phyloP scores from a whole-genome alignment of 2,113 vertebrate species.

The Dasyprocta punctata region DNA sequence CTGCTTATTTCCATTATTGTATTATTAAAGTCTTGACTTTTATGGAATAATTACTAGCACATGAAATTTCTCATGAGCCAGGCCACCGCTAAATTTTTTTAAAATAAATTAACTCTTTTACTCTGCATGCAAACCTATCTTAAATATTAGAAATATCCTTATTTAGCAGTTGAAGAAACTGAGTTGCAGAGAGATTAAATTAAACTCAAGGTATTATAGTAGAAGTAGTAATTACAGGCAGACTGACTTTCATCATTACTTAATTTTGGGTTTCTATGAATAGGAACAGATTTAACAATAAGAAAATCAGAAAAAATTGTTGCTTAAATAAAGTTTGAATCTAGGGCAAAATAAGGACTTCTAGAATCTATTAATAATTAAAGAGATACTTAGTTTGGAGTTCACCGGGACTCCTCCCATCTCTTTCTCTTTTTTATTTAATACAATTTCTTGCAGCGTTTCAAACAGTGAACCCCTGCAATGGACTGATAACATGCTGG shows the following conservation, averaged over 20 bases:
- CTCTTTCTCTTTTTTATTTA: neutral
- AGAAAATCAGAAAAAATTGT: neutral
- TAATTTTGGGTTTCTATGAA: neutral
- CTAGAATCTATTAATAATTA: slow-evolving; percentile 7
- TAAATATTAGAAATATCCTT: neutral
- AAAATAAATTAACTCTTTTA: slow-evolving; percentile 18
- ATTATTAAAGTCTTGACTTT: neutral
- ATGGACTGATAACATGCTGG: neutral
- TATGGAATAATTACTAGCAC: neutral
- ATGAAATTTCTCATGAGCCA: neutral
- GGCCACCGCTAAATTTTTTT: neutral
- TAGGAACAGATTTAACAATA: neutral
- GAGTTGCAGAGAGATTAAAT: neutral
- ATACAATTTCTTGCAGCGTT: neutral
- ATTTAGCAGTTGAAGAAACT: neutral
- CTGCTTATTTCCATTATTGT: neutral
- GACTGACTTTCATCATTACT: neutral
- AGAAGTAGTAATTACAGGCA: neutral
- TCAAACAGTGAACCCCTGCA: neutral
- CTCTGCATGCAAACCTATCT: neutral
- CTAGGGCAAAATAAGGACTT: neutral
- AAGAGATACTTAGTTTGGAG: neutral
- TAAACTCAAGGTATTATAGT: neutral
- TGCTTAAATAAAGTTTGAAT: neutral
- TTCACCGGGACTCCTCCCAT: neutral